Conservation (phyloP, 2,797 vertebrate genomes). For the Xerus rutilus region DNA sequence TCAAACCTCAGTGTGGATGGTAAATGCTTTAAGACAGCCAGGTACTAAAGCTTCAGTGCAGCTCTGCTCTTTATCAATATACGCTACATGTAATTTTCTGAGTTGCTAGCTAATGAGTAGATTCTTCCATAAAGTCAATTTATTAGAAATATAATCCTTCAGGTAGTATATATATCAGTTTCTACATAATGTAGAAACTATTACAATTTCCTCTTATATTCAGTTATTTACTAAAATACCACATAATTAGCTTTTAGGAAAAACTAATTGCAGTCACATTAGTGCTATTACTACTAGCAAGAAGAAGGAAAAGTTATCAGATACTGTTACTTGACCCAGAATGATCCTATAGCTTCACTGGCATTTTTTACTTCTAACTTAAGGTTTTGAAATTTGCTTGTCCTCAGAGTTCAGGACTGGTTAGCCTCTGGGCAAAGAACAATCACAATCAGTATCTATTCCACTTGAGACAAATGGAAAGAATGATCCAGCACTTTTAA, state of each 20-base stretch:
- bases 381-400: not conserved
- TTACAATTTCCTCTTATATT: not conserved
- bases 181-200: not conserved
- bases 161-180: not conserved
- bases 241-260: not conserved
- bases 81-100: not conserved
- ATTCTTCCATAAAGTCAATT: not conserved
- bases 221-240: slow-evolving; percentile 39
- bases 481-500: not conserved
- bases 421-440: not conserved
- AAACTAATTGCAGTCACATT: not conserved
- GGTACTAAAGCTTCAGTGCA: not conserved
- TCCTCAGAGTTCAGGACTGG: not conserved
- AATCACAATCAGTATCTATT: not conserved
- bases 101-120: not conserved
- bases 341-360: not conserved
- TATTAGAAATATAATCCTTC: slow-evolving; percentile 40
- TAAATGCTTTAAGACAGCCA: slow-evolving; percentile 26
- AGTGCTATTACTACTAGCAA: not conserved
- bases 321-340: not conserved
- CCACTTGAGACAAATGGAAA: not conserved
- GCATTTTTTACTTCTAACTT: slow-evolving; percentile 40
- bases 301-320: not conserved
- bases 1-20: not conserved
- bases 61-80: not conserved